Evolutionary conservation across 1,140 invertebrate species (phyloP).

Genomic region (Glomeris maerens): DNA sequence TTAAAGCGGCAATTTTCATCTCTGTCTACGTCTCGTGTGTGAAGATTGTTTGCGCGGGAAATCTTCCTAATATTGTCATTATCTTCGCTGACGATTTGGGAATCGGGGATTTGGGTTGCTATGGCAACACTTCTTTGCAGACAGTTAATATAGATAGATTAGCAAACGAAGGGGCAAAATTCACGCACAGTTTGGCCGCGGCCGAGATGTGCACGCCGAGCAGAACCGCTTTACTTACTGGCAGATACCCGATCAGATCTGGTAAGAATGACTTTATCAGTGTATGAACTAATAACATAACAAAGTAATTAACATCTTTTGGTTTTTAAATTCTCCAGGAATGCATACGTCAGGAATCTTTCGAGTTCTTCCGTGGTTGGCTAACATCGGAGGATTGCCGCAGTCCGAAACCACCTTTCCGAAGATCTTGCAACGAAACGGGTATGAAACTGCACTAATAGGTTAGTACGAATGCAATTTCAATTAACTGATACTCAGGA

Average conservation of each 20-base stretch:
- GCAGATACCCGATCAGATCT: constrained; percentile 26
- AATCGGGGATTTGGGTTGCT: constrained; percentile 29
- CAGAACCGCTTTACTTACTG: constrained; percentile 30
- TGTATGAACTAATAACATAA: no score
- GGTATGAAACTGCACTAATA: constrained; percentile 30
- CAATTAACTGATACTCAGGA: no score
- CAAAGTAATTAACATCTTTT: no score
- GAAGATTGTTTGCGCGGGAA: no score
- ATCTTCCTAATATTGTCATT: constrained; percentile 28
- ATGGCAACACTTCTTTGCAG: constrained; percentile 27
- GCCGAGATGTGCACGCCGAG: constrained; percentile 31
- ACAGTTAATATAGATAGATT: constrained; percentile 32
- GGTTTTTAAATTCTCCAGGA: no score
- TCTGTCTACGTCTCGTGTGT: no score
- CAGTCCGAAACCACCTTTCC: constrained; percentile 29
- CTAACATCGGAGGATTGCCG: constrained; percentile 26
- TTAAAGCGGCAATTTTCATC: no score
- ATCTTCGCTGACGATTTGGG: constrained; percentile 33
- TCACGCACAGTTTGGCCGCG: constrained; percentile 28
- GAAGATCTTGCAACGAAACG: constrained; percentile 23
- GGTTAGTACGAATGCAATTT: no score
- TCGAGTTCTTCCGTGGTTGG: constrained; percentile 26
- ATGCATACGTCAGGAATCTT: constrained; percentile 6
- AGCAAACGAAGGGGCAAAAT: constrained; percentile 23
- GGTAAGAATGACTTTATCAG: no score